phyloP scores from a whole-genome alignment of 35 echinoderm and acorn worm species.

The Nesometra sesokonis region DNA sequence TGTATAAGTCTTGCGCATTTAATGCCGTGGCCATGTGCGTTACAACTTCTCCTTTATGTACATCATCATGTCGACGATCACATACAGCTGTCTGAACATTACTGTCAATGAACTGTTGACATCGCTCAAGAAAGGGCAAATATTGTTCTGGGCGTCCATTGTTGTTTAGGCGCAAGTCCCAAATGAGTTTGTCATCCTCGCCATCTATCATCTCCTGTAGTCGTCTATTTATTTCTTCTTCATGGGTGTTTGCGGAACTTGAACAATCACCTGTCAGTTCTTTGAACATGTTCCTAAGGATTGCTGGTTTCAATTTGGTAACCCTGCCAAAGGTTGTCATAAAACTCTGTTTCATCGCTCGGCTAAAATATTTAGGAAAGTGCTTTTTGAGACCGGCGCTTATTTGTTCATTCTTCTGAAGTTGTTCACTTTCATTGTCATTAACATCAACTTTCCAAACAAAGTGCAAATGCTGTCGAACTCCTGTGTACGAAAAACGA shows the following conservation, averaged over 20 bases:
- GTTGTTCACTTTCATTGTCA: no score
- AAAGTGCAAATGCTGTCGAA: no score
- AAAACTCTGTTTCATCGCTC: no score
- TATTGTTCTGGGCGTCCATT: constrained; percentile 3
- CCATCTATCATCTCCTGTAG: background rate
- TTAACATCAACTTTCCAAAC: no score
- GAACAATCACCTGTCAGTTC: background rate
- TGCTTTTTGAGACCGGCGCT: no score
- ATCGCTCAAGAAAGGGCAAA: background rate
- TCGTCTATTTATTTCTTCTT: background rate
- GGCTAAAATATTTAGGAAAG: no score
- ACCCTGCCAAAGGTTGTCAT: background rate
- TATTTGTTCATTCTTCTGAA: no score
- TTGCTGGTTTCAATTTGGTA: background rate
- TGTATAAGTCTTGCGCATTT: background rate
- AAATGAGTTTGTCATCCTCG: background rate
- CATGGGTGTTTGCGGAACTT: background rate
- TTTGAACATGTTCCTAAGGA: background rate
- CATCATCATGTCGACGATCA: constrained; percentile 9
- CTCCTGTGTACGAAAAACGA: no score
- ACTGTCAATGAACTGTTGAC: background rate
- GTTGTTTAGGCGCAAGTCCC: background rate
- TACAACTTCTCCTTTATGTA: background rate
- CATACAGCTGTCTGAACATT: constrained; percentile 18
- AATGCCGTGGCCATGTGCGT: constrained; percentile 9